These are phyloP conservation scores for Pionites leucogaster DNA, from an alignment of 2,113 vertebrate genomes.

Conservation along the genomic window DNA sequence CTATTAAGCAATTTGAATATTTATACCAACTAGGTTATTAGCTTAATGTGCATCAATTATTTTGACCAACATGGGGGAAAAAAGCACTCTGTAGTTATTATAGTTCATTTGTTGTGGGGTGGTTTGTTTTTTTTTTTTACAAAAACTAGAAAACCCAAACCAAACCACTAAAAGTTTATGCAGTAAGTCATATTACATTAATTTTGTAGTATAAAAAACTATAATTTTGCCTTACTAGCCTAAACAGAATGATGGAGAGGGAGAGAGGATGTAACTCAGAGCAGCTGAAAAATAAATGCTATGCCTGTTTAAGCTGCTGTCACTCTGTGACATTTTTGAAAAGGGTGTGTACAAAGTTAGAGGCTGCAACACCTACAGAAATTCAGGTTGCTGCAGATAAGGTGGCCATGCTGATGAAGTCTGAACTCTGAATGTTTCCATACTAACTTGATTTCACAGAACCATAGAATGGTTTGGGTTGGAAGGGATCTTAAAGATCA, in stretches of 20 bases:
- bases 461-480: neutral
- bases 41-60: conserved; percentile 13
- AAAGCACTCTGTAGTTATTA: neutral
- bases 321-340: neutral
- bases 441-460: neutral
- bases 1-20: conserved; percentile 58
- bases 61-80: neutral
- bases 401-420: neutral
- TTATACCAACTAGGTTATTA: conserved; percentile 47
- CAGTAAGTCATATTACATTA: neutral
- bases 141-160: neutral
- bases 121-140: neutral
- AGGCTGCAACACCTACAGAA: neutral
- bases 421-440: neutral
- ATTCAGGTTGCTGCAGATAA: neutral
- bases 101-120: neutral
- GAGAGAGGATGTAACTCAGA: neutral
- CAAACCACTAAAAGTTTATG: neutral
- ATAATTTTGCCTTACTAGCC: neutral
- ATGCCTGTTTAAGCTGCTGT: neutral
- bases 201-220: neutral
- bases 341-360: neutral
- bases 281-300: neutral
- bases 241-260: neutral
- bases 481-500: neutral